Conservation (phyloP, 2,797 vertebrate species). For the Pempheris klunzingeri region DNA sequence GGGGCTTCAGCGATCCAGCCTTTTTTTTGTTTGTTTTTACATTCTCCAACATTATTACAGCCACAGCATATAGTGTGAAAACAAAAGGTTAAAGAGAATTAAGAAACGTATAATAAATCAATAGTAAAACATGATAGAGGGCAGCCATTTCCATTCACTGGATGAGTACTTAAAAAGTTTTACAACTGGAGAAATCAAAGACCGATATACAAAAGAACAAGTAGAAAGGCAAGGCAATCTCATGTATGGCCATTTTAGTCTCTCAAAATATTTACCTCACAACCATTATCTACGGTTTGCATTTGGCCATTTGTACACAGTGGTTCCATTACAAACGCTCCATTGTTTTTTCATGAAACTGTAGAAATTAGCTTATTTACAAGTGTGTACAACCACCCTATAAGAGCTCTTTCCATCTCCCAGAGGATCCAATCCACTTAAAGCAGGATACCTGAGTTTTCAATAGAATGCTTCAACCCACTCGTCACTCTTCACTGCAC, state of each 20-base stretch:
- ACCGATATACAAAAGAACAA: constrained; percentile 82
- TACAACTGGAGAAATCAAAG: constrained; percentile 73
- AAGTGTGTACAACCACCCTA: constrained; percentile 90
- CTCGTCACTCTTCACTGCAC: constrained; percentile 86
- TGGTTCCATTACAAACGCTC: constrained; percentile 86
- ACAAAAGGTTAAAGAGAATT: constrained; percentile 56
- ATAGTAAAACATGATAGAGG: constrained; percentile 67
- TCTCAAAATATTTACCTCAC: constrained; percentile 89
- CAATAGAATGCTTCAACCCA: constrained; percentile 85
- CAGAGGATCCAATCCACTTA: constrained; percentile 84
- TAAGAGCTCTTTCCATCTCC: constrained; percentile 84
- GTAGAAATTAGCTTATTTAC: constrained; percentile 94
- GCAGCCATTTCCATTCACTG: constrained; percentile 81
- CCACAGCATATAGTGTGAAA: constrained; percentile 65
- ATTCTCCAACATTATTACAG: constrained; percentile 67
- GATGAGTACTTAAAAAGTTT: constrained; percentile 71
- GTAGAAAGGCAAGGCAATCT: constrained; percentile 92
- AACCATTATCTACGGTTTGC: constrained; percentile 92
- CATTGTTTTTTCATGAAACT: constrained; percentile 79
- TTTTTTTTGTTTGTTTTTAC: constrained; percentile 46
- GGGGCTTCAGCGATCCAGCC: constrained; percentile 66
- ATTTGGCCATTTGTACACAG: constrained; percentile 92
- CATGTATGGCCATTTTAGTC: constrained; percentile 87
- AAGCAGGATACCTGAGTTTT: constrained; percentile 97
- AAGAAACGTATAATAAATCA: constrained; percentile 79